Evolutionary conservation across 2,888 invertebrate species (phyloP).

Genomic region (Rhagonycha lutea): DNA sequence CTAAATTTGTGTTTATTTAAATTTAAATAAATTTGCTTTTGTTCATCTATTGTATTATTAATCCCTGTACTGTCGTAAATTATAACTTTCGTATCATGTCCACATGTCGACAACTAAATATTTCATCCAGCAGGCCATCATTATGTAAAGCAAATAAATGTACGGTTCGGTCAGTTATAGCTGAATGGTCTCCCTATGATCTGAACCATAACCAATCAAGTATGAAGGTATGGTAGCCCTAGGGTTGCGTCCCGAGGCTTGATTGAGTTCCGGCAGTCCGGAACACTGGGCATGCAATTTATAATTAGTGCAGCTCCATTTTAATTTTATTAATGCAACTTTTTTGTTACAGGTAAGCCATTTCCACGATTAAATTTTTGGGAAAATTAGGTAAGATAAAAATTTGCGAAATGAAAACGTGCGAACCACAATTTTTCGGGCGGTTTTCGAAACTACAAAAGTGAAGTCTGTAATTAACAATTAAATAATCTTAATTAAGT

Average conservation of each 20-base stretch:
- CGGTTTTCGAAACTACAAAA: background rate
- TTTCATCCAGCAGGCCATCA: slow-evolving; percentile 7
- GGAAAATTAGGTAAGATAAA: background rate
- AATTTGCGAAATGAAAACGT: background rate
- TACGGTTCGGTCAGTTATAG: slow-evolving; percentile 4
- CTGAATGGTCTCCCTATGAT: slow-evolving; percentile 11
- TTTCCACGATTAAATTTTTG: background rate
- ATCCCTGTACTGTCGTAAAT: slow-evolving; percentile 10
- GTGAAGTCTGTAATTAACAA: background rate
- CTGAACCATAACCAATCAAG: slow-evolving; percentile 15
- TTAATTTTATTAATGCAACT: slow-evolving; percentile 2
- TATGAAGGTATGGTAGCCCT: slow-evolving; percentile 8
- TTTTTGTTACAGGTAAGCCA: slow-evolving; percentile 18
- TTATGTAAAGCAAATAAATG: slow-evolving; percentile 10
- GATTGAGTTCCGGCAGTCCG: slow-evolving; percentile 20
- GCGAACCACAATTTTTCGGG: background rate
- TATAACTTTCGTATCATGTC: background rate
- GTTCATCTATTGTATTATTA: slow-evolving; percentile 3
- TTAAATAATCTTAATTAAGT: background rate
- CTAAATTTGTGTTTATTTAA: background rate
- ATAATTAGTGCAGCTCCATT: slow-evolving; percentile 13
- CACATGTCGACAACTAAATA: slow-evolving; percentile 3
- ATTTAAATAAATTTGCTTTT: background rate
- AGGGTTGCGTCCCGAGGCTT: slow-evolving; percentile 13
- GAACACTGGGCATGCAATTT: slow-evolving; percentile 18